Evolutionary conservation across 2,888 invertebrate genomes (phyloP), one percentile per base, ranked within the genome.

Genomic region (Netelia virgata): DNA sequence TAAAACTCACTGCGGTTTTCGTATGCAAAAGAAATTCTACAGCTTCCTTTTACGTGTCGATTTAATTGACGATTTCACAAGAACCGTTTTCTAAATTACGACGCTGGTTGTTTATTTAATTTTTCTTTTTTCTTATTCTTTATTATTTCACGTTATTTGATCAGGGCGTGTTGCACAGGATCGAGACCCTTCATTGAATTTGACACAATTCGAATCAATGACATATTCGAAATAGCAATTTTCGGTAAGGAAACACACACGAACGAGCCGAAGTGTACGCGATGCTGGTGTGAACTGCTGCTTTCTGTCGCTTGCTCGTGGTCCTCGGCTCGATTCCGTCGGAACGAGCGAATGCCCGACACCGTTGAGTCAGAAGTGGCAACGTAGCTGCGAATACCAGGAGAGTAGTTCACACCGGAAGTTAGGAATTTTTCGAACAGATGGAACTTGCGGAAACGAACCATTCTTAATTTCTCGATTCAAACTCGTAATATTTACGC

Each of bases 131-230:
- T 8, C 8, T 36, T 36, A 36, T 36, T 36, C n/a, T 57, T 16
- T 57, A 9, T 20, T 11, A 82, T 79, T 82, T 64, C 85, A 85
- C 89, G 91, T 90, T 92, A 92, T 92, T 92, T 92, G 55, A 91
- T 90, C 77, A 89, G 90, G 59, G 88, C 87, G 76, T 86, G 85
- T 47, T 85, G 88, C 76, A 88, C 81, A 16, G 82, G 86, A 85
- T 86, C 83, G 80, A 87, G 82, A 86, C 85, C 86, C 86, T 88
- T 87, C 69, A 68, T 57, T 61, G 55, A 81, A 86, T 83, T 88
- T 83, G 74, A 86, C 89, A 90, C 89, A 86, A 89, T 91, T 88
- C 81, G 70, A 83, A 86, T 85, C 75, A 82, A 84, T 86, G 84
- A 80, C 86, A 86, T 86, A 79, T 86, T 86, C 84, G 82, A 73